Base-by-base conservation (phyloP, 2,888 invertebrate species). In the Eupithecia subfuscata region DNA sequence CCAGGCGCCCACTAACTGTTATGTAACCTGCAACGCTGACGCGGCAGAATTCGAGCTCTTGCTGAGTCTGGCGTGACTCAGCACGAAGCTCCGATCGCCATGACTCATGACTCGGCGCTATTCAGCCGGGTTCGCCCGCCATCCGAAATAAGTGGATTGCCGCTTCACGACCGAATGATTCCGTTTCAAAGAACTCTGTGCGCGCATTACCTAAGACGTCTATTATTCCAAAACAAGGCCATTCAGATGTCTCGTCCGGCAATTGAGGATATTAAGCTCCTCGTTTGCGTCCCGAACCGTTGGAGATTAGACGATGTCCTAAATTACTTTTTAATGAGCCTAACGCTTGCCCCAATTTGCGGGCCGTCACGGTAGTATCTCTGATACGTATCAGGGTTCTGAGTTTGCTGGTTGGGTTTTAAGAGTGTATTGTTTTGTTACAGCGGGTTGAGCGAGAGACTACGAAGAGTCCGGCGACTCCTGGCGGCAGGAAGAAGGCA, bases 91-190 rank as follows among this genome's bases (percentile, higher is more conserved):
- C 82, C 79, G 82, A 84, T 80, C 83, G 85, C 83, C 83, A 84
- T 89, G 90, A 91, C 84, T 89, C 91, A 88, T 92, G 93, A 91
- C 89, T 90, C 88, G 79, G 82, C 91, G 86, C 82, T 87, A 90
- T 89, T 88, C 85, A 84, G 82, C 85, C 84, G 85, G 89, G 87
- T 88, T 88, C 90, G 88, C 86, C 87, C 83, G 88, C 87, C 89
- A 89, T 90, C 90, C 87, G 89, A 90, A 93, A 93, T 93, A 93
- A 93, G 90, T 93, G 89, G 90, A 93, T 93, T 92, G 91, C 89
- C 87, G 85, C 89, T 92, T 90, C 90, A 92, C 90, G 91, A 84
- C 84, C 88, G 86, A 91, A 89, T 88, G 89, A 89, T 88, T 90
- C 86, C 86, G 86, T 91, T 91, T 89, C 87, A 87, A 91, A 90